Evolutionary conservation across 2,888 invertebrate species (phyloP).

Genomic region (Tiliacea citrago): DNA sequence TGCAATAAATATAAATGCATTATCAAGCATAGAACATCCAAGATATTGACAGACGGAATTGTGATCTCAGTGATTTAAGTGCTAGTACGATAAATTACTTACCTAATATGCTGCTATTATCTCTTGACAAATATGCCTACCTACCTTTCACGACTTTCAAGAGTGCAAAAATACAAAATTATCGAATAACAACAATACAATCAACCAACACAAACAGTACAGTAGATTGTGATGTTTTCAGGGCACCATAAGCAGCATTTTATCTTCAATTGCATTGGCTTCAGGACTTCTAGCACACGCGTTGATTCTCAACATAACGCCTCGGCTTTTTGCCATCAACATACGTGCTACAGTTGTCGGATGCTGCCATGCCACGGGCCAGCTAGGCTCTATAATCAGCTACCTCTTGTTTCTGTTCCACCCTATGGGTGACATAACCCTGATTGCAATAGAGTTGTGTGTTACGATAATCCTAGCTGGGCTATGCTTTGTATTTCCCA

Average conservation of each 20-base stretch:
- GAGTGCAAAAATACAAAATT: background rate
- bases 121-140: no score
- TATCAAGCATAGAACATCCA: background rate
- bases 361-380: slow-evolving; percentile 81
- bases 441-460: slow-evolving; percentile 70
- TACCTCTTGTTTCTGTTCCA: slow-evolving; percentile 77
- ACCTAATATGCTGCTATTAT: background rate
- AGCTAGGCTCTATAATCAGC: slow-evolving; percentile 81
- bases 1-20: background rate
- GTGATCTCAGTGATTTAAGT: background rate
- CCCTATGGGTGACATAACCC: slow-evolving; percentile 68
- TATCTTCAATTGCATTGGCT: slow-evolving; percentile 77
- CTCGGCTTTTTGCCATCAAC: slow-evolving; percentile 82
- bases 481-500: slow-evolving; percentile 77
- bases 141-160: background rate
- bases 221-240: slow-evolving; percentile 67
- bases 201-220: background rate
- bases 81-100: background rate
- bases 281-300: slow-evolving; percentile 78
- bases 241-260: slow-evolving; percentile 69
- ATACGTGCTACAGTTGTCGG: slow-evolving; percentile 81
- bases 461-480: slow-evolving; percentile 71
- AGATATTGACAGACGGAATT: no score
- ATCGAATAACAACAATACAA: background rate
- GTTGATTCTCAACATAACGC: slow-evolving; percentile 80